Evolutionary conservation across 2,113 vertebrate species (phyloP), one percentile per base, ranked within the genome.

Genomic region (Lipophrys pholis): DNA sequence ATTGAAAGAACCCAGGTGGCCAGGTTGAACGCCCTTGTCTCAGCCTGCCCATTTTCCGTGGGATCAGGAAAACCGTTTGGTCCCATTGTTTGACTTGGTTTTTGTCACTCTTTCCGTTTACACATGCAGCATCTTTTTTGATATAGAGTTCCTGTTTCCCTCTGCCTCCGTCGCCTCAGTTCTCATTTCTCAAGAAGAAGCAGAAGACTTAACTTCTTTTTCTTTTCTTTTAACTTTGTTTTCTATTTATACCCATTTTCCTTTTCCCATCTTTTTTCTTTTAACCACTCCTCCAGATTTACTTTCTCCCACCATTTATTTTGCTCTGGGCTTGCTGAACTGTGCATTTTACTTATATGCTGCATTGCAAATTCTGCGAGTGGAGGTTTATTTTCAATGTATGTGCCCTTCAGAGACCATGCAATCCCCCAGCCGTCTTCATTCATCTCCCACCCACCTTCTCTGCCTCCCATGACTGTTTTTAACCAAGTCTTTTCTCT

Each of bases 1-100:
- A 83, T 48, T 85, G 87, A 86, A 81, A 69, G 77, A 68, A 67
- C 84, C 84, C 90, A 89, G 89, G 86, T 90, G 87, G 84, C 81
- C 74, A 64, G 73, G 49, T 64, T 65, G 56, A 76, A 73, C 12
- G 57, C 76, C 71, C 40, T 56, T 73, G 73, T 74, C 68, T 61
- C 71, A 61, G 64, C 81, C 68, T 62, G 82, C 49, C 51, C 16
- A 55, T 49, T 56, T 77, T 83, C 76, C 87, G 90, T 90, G 88
- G 85, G 85, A 90, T 84, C 55, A 52, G 87, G 72, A 87, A 84
- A 73, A 86, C 82, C 38, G 10, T 77, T 66, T 83, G 67, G 39
- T 67, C 51, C 63, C 51, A 60, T 67, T 66, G 50, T 76, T 45
- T 75, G 74, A 54, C 62, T 76, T 74, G 65, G 66, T 73, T 77